These are phyloP conservation scores for Hippoglossus stenolepis DNA, from an alignment of 2,113 vertebrate species.

Conservation along the genomic window DNA sequence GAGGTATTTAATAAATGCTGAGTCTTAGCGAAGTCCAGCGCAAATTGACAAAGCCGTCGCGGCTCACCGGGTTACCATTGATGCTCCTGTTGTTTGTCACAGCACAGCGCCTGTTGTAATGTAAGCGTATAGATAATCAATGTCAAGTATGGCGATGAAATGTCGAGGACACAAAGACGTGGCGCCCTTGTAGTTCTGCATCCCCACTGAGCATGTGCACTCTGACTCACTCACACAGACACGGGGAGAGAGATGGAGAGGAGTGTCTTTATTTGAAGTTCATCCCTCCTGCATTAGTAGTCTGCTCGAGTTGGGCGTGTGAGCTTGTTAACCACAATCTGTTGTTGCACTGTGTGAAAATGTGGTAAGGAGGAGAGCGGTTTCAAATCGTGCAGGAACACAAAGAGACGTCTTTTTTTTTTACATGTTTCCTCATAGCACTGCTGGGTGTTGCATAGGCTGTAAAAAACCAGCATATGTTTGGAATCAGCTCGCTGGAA, in stretches of 20 bases:
- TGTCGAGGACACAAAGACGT: constrained; percentile 37
- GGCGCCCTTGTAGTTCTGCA: constrained; percentile 18
- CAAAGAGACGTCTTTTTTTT: constrained; percentile 8
- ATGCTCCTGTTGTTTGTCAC: constrained; percentile 43
- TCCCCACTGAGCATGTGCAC: constrained; percentile 6
- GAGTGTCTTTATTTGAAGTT: constrained; percentile 45
- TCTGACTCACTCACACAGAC: constrained; percentile 9
- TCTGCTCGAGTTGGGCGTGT: constrained; percentile 40
- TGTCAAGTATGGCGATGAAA: constrained; percentile 41
- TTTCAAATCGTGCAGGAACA: constrained; percentile 38
- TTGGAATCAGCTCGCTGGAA: no score
- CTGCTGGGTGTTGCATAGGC: background rate
- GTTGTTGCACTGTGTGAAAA: constrained; percentile 57
- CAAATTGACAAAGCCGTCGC: constrained; percentile 33
- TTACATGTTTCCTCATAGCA: constrained; percentile 10
- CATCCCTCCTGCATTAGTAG: constrained; percentile 46
- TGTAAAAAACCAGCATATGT: no score
- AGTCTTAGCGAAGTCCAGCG: constrained; percentile 20
- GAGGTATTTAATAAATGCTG: constrained; percentile 31
- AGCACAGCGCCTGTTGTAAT: constrained; percentile 22
- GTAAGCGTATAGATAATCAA: constrained; percentile 35
- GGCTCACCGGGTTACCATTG: constrained; percentile 47
- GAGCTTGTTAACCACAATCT: constrained; percentile 54
- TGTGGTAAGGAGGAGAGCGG: constrained; percentile 34
- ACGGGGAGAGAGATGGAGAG: background rate